These are phyloP conservation scores for Rhynchophorus ferrugineus DNA, from an alignment of 1,140 invertebrate genomes.

Conservation along the genomic window DNA sequence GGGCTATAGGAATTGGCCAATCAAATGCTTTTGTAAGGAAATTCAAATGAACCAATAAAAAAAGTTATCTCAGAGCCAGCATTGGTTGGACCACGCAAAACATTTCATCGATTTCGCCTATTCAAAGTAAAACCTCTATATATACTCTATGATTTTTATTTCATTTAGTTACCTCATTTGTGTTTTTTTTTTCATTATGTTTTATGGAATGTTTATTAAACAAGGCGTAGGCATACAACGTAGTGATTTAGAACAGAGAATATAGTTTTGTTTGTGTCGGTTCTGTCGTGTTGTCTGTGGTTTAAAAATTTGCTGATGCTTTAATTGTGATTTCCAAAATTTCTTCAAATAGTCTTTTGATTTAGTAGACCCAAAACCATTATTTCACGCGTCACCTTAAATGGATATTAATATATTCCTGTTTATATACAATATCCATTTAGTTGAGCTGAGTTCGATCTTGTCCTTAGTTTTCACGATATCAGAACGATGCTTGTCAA, in stretches of 20 bases:
- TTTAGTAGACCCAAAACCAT: background rate
- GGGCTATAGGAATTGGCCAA: too few relatives aligned
- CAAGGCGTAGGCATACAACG: background rate
- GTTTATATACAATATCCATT: too few relatives aligned
- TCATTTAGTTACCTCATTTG: background rate
- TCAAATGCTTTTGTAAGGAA: too few relatives aligned
- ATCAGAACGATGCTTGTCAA: too few relatives aligned
- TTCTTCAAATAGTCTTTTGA: background rate
- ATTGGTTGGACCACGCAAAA: too few relatives aligned
- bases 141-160: background rate
- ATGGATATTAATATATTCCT: too few relatives aligned
- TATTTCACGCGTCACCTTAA: background rate
- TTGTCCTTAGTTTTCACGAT: too few relatives aligned
- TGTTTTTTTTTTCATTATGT: background rate
- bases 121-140: background rate
- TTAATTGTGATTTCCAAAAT: background rate
- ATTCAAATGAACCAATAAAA: too few relatives aligned
- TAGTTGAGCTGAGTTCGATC: too few relatives aligned
- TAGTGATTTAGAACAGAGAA: background rate
- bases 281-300: slow-evolving; percentile 7
- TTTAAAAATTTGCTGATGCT: background rate
- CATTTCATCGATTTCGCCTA: too few relatives aligned
- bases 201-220: background rate
- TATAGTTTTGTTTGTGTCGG: background rate
- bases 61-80: too few relatives aligned